A percentile compares a stretch with the other conserved stretches of the same genome.
Evolutionary conservation across 2,888 invertebrate species (phyloP).

Genomic region (Brassicogethes aeneus): DNA sequence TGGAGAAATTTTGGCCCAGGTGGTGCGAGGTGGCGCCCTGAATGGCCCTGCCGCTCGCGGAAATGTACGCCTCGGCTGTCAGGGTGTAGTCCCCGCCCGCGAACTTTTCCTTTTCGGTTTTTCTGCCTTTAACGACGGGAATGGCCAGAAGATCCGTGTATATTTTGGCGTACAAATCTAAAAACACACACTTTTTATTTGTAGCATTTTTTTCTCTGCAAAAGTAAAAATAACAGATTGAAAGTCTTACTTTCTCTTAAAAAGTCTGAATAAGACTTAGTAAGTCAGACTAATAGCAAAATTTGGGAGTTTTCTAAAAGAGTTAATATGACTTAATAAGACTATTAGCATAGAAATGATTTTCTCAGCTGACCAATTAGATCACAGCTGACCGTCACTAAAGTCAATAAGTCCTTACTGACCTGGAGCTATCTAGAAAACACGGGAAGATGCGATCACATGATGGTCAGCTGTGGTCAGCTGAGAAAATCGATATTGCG

Average conservation of each 20-base stretch:
- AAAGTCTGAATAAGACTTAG: too few species aligned
- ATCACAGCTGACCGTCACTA: too few species aligned
- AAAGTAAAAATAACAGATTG: not conserved
- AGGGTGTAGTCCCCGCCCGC: slow-evolving; percentile 97
- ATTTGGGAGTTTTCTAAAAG: too few species aligned
- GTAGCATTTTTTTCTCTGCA: slow-evolving; percentile 1
- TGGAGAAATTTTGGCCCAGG: slow-evolving; percentile 97
- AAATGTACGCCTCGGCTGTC: slow-evolving; percentile 92
- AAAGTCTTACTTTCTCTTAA: too few species aligned
- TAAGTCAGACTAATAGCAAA: too few species aligned
- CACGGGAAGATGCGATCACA: too few species aligned
- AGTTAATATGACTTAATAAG: not conserved
- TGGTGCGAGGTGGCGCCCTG: slow-evolving; percentile 98
- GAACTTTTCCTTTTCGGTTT: slow-evolving; percentile 99
- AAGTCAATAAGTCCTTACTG: too few species aligned
- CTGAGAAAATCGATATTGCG: too few species aligned
- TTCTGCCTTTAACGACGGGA: slow-evolving; percentile 90
- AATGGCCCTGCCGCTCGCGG: slow-evolving; percentile 88
- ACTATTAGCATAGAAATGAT: too few species aligned
- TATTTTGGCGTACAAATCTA: slow-evolving; percentile 80
- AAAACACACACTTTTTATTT: slow-evolving; percentile 15
- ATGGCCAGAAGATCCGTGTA: slow-evolving; percentile 89
- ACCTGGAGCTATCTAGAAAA: too few species aligned
- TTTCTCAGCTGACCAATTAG: too few species aligned
- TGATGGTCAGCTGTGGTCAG: too few species aligned